These are phyloP conservation scores for Mormyrops boulengeri DNA, from an alignment of 2,797 vertebrate genomes.

Conservation along the genomic window DNA sequence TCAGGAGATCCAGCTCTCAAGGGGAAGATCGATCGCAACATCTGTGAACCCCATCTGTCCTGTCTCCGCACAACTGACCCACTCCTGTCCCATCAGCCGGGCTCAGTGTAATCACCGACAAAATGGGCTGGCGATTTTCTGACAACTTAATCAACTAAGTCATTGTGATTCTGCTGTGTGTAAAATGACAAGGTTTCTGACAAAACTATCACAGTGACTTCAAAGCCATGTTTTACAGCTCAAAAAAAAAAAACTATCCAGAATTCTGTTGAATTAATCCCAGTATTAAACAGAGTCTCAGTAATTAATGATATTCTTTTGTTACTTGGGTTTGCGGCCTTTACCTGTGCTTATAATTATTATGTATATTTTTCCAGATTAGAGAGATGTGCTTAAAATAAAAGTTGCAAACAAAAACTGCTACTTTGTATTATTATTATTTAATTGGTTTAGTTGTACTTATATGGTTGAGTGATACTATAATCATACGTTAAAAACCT, in stretches of 20 bases:
- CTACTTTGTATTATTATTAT: not conserved
- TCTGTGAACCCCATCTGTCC: conserved; percentile 28
- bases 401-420: not conserved
- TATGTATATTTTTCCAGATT: not conserved
- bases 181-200: not conserved
- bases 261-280: not conserved
- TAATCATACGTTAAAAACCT: not conserved
- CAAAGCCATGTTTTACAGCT: not conserved
- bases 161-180: not conserved
- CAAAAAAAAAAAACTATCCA: not conserved
- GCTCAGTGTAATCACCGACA: not conserved
- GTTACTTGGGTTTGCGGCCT: not conserved
- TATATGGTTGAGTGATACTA: not conserved
- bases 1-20: conserved; percentile 28
- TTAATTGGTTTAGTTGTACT: not conserved
- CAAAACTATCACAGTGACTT: not conserved
- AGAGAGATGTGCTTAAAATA: not conserved
- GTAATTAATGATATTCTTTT: not conserved
- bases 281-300: not conserved
- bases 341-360: not conserved
- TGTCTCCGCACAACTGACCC: conserved; percentile 26
- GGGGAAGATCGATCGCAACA: conserved; percentile 20
- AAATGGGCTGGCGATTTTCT: not conserved
- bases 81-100: conserved; percentile 24
- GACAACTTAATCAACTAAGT: not conserved